Evolutionary conservation across 2,888 invertebrate species (phyloP).

Genomic region (Byasa hedistus): DNA sequence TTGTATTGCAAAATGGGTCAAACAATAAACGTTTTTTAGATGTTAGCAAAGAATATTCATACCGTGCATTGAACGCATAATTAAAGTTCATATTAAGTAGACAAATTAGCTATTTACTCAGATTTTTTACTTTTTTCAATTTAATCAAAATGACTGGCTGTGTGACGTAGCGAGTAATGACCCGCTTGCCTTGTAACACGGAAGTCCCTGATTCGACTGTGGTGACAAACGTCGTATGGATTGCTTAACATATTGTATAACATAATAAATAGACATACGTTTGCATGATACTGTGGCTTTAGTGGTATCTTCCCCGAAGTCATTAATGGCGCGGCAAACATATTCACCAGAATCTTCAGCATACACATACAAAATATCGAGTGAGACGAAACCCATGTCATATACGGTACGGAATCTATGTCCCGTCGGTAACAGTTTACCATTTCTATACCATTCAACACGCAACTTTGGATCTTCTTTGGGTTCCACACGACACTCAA

Average conservation of each 20-base stretch:
- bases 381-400: slow-evolving; percentile 95
- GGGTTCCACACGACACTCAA: slow-evolving; percentile 97
- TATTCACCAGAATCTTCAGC: slow-evolving; percentile 97
- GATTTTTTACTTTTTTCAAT: no score
- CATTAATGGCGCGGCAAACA: slow-evolving; percentile 93
- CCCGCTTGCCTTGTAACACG: no score
- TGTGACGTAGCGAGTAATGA: no score
- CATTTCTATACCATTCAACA: slow-evolving; percentile 96
- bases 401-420: slow-evolving; percentile 95
- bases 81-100: no score
- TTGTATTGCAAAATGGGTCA: no score
- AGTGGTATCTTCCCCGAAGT: slow-evolving; percentile 94
- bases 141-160: no score
- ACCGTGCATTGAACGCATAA: no score
- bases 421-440: slow-evolving; percentile 91
- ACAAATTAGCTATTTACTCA: no score
- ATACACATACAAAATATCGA: slow-evolving; percentile 95
- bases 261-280: slow-evolving; percentile 74
- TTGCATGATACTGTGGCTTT: slow-evolving; percentile 92
- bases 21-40: no score
- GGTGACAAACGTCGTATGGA: no score
- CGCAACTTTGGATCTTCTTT: slow-evolving; percentile 94
- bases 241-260: not conserved
- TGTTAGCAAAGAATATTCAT: no score
- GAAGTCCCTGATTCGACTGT: no score